These are phyloP conservation scores for Chionomys nivalis DNA, from an alignment of 2,113 vertebrate species.

Conservation along the genomic window DNA sequence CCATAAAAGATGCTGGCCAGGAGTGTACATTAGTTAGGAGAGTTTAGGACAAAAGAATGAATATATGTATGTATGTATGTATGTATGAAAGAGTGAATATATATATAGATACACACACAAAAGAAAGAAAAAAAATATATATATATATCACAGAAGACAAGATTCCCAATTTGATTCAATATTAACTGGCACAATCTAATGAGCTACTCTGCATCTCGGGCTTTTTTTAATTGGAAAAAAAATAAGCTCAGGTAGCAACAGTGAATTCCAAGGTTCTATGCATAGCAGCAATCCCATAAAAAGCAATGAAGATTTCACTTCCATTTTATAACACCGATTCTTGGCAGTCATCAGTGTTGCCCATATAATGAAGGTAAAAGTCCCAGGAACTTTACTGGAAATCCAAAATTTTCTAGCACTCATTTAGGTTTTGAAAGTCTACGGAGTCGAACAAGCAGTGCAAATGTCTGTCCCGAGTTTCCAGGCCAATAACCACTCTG, in stretches of 20 bases:
- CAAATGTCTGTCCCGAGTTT: neutral
- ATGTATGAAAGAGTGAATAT: too few species aligned
- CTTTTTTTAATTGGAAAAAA: neutral
- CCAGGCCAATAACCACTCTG: neutral
- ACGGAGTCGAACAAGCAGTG: neutral
- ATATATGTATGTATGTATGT: too few species aligned
- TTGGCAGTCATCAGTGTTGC: neutral
- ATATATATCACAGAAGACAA: neutral
- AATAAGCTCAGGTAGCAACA: neutral
- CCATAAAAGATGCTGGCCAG: neutral
- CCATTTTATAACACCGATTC: neutral
- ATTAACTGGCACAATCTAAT: neutral
- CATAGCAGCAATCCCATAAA: neutral
- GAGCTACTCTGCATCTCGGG: neutral
- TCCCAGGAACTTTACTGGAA: neutral
- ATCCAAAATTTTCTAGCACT: neutral
- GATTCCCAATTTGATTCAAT: neutral
- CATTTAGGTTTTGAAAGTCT: neutral
- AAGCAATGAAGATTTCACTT: neutral
- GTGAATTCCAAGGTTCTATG: neutral
- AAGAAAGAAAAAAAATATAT: neutral
- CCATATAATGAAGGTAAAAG: neutral
- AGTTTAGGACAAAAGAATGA: neutral
- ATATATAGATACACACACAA: neutral
- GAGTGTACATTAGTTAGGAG: neutral